Evolutionary conservation across 2,888 invertebrate genomes (phyloP), one percentile per base, ranked within the genome.

Genomic region (Rotaria sp.): DNA sequence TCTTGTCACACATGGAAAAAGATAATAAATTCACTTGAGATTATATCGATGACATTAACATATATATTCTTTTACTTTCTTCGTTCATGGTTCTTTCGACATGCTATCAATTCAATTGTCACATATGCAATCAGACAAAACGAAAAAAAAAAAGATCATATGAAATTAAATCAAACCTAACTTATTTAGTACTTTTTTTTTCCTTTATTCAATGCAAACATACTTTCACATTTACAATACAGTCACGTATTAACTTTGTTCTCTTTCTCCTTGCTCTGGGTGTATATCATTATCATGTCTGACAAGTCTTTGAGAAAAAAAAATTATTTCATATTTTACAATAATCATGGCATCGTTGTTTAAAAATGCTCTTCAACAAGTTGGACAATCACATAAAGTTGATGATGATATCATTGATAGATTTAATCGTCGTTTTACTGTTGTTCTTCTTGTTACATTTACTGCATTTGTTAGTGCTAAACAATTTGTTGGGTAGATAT

Each of bases 371-470:
- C 13, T 80, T 45, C 45, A 80, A 45, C 80, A 80, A 80, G 80
- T 80, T 80, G 41, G 80, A 5, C 80, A 80, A 80, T 45, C n/a
- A 3, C 80, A 80, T 45, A 80, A 80, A 80, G 15, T 10, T 10
- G 80, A 80, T n/a, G 80, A 80, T 80, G 80, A 80, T 45, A 45
- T 45, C 3, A 15, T 45, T 21, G 80, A 80, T 45, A 80, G 80
- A 45, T 13, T 80, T n/a, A 80, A 80, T 80, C 80, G 45, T 80
- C 80, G 45, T 10, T 80, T 45, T 18, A 80, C 80, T 45, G 80
- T 80, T 80, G 15, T 80, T 45, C 45, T 80, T 45, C n/a, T 80
- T 4, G 45, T 80, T 11, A 24, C 18, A 80, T 41, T 45, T 26
- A 45, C 45, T 2, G 45, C 80, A 45, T 41, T 80, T 8, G 45